A percentile compares a stretch with the other conserved stretches of the same genome.
These are phyloP conservation scores for Chironomus tepperi DNA, from an alignment of 1,140 invertebrate genomes.

Conservation along the genomic window DNA sequence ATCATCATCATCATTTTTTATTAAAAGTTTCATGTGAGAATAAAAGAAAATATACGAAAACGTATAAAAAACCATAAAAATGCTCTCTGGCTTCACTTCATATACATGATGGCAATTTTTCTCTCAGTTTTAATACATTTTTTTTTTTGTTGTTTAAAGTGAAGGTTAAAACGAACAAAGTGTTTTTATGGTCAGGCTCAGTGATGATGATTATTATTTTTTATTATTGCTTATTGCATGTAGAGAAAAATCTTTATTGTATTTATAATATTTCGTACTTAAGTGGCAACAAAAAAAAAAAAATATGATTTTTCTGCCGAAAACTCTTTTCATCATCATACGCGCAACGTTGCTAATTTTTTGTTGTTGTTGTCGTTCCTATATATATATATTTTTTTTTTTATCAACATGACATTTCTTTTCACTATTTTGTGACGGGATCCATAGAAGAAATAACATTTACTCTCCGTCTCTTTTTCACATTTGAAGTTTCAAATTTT, in stretches of 20 bases:
- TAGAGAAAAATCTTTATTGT: conserved; percentile 7
- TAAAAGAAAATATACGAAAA: neutral
- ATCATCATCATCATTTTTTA: too few species aligned
- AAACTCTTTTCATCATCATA: conserved; percentile 1
- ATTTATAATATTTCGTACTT: neutral
- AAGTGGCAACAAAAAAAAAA: neutral
- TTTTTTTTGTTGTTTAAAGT: conserved; percentile 13
- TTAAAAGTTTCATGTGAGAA: too few species aligned
- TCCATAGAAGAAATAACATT: neutral
- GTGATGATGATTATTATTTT: conserved; percentile 15
- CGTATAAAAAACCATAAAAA: conserved; percentile 17
- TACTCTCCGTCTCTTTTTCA: neutral
- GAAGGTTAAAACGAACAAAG: conserved; percentile 23
- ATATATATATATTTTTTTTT: too few species aligned
- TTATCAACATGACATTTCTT: too few species aligned
- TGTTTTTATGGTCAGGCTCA: conserved; percentile 21
- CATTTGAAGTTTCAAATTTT: neutral
- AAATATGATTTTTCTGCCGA: neutral
- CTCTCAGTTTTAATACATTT: conserved; percentile 20
- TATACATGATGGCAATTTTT: conserved; percentile 17
- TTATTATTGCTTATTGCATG: neutral
- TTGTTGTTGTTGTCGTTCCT: too few species aligned
- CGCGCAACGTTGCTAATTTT: neutral
- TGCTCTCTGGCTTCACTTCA: conserved; percentile 17
- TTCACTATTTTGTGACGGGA: too few species aligned